Base-by-base conservation (phyloP, 2,113 vertebrate species). In the Pogona vitticeps region DNA sequence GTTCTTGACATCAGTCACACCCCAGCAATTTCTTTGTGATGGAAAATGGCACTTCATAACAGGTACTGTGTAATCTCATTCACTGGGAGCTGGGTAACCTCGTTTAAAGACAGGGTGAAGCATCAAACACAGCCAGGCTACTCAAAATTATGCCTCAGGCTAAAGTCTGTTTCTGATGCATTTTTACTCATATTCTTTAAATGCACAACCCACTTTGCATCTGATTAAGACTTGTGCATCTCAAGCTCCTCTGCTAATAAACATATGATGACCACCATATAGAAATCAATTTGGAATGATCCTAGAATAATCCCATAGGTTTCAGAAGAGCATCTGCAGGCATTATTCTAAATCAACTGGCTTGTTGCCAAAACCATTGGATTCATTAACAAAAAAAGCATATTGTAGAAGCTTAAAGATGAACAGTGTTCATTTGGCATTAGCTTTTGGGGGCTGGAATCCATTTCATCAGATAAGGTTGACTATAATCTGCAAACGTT, bases 11-110 rank as follows among this genome's bases (percentile, higher is more conserved):
- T 97, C 97, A 0, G 94, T 99, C 83, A 96, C 92, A 72, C 97
- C 97, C 4, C 94, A 96, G 90, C 92, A 91, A 28, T 93, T 97
- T 85, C 94, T 99, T 61, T 98, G 97, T 94, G 96, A 98, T n/a
- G 98, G 98, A n/a, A 92, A 90, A 68, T 98, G 98, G 96, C 98
- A 99, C 88, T 96, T 96, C 2, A 94, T 99, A 85, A 94, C 97
- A 97, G 98, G 98, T 99, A 97, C 0, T 90, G 9, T 3, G 5
- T 70, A 38, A n/a, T 75, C 26, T 80, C 58, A 73, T 56, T 67
- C 26, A 17, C 5, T 42, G 36, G 71, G 71, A 91, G 68, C 90
- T 77, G 65, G 28, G 65, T 31, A 68, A n/a, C 28, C 28, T 31
- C 65, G 1, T 68, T 68, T n/a, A 75, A 38, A 89, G 82, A 26